These are phyloP conservation scores for Chloroclystis v-ata DNA, from an alignment of 2,888 invertebrate genomes.

Conservation along the genomic window DNA sequence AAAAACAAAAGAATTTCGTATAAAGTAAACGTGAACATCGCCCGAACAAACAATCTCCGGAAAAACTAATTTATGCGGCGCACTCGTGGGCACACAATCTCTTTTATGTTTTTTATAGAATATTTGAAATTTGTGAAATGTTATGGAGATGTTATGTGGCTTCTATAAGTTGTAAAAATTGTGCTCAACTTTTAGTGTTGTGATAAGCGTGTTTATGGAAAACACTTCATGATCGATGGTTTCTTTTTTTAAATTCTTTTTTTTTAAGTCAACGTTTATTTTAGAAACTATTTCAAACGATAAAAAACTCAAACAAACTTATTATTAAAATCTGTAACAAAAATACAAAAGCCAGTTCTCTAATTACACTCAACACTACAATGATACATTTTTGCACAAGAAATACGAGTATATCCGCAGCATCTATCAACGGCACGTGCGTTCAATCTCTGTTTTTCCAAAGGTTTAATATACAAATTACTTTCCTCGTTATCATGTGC, in stretches of 20 bases:
- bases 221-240: too few species aligned
- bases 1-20: slow-evolving; percentile 49
- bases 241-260: too few species aligned
- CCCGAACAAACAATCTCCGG: slow-evolving; percentile 69
- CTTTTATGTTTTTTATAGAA: slow-evolving; percentile 59
- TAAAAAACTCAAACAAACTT: too few species aligned
- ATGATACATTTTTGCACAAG: not conserved
- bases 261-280: too few species aligned
- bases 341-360: not conserved
- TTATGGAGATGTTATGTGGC: not conserved
- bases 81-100: slow-evolving; percentile 55
- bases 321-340: too few species aligned
- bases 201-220: too few species aligned
- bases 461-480: slow-evolving; percentile 76
- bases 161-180: too few species aligned
- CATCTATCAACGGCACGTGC: slow-evolving; percentile 5
- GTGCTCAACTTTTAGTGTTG: too few species aligned
- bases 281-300: too few species aligned
- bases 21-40: slow-evolving; percentile 61
- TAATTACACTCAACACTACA: not conserved
- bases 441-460: slow-evolving; percentile 42
- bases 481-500: slow-evolving; percentile 71
- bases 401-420: not conserved
- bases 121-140: not conserved
- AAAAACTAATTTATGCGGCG: slow-evolving; percentile 74